A percentile compares a stretch with the other conserved stretches of the same genome.
Conservation (phyloP, 2,797 vertebrate genomes). For the Rhinogobio ventralis region DNA sequence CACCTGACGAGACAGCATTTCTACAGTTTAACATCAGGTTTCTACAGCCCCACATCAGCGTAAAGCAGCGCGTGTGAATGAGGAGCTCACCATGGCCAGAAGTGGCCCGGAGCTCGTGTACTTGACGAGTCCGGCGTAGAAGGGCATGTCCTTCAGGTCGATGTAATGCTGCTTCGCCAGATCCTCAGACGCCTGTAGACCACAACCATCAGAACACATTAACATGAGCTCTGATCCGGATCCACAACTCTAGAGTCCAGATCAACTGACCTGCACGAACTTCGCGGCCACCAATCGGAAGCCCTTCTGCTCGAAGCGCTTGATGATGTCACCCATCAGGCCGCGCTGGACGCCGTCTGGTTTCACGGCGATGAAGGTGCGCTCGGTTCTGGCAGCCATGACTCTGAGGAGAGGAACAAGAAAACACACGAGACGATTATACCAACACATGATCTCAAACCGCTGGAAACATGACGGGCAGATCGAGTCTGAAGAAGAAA, state of each 20-base stretch:
- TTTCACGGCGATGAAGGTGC: constrained; percentile 92
- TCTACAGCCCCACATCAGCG: too few relatives aligned
- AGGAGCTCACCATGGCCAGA: constrained; percentile 86
- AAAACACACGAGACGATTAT: too few relatives aligned
- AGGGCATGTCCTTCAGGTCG: constrained; percentile 90
- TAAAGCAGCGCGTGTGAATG: not conserved
- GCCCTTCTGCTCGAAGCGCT: constrained; percentile 89
- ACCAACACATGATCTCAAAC: too few relatives aligned
- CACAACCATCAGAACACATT: not conserved
- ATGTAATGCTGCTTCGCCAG: constrained; percentile 90
- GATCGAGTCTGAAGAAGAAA: too few relatives aligned
- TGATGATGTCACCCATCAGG: constrained; percentile 91
- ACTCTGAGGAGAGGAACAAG: constrained; percentile 61
- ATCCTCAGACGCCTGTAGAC: constrained; percentile 83
- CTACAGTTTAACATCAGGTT: too few relatives aligned
- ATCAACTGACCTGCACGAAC: constrained; percentile 79
- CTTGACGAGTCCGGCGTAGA: constrained; percentile 87
- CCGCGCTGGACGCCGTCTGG: constrained; percentile 92
- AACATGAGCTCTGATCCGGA: not conserved
- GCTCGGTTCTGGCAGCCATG: constrained; percentile 81
- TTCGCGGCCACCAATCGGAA: constrained; percentile 89
- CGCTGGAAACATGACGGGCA: too few relatives aligned
- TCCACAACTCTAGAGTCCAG: not conserved
- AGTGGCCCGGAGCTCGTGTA: constrained; percentile 92
- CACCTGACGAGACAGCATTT: constrained; percentile 74